A percentile compares a stretch with the other conserved stretches of the same genome.
Evolutionary conservation across 2,888 invertebrate genomes (phyloP).

Genomic region (Formica aserva): DNA sequence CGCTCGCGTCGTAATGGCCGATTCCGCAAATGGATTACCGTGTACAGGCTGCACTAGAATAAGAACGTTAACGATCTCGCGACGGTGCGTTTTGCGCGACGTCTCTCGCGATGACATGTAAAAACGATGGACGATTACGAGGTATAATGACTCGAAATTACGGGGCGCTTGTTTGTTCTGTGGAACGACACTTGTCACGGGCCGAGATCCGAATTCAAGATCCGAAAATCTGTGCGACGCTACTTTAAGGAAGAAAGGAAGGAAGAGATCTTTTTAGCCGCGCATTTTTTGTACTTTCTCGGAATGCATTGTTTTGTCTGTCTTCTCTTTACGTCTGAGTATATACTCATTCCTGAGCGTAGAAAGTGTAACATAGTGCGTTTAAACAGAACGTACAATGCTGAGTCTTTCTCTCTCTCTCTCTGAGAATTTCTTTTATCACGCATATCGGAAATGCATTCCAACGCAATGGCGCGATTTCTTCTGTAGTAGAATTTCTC

Average conservation of each 20-base stretch:
- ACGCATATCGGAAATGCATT: constrained; percentile 32
- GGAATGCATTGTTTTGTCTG: background rate
- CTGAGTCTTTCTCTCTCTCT: background rate
- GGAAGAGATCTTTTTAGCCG: too few relatives aligned
- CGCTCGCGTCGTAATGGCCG: constrained; percentile 30
- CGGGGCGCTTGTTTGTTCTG: constrained; percentile 2
- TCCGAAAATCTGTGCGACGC: constrained; percentile 10
- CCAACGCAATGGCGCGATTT: constrained; percentile 13
- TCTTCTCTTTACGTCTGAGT: background rate
- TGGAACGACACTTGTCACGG: background rate
- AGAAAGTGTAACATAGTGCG: background rate
- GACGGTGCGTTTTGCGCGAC: constrained; percentile 9
- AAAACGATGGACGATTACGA: constrained; percentile 12
- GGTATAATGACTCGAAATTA: constrained; percentile 29
- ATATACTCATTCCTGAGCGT: background rate
- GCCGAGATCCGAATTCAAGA: background rate
- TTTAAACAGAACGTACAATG: background rate
- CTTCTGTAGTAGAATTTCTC: background rate
- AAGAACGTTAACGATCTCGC: constrained; percentile 47
- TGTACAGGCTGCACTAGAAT: constrained; percentile 43
- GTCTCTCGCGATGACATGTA: constrained; percentile 42
- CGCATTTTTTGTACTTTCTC: background rate
- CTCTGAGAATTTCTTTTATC: constrained; percentile 16
- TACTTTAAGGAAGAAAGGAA: background rate
- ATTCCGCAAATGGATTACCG: constrained; percentile 46